phyloP scores from a whole-genome alignment of 2,888 invertebrate genomes.

The Netelia inedita region DNA sequence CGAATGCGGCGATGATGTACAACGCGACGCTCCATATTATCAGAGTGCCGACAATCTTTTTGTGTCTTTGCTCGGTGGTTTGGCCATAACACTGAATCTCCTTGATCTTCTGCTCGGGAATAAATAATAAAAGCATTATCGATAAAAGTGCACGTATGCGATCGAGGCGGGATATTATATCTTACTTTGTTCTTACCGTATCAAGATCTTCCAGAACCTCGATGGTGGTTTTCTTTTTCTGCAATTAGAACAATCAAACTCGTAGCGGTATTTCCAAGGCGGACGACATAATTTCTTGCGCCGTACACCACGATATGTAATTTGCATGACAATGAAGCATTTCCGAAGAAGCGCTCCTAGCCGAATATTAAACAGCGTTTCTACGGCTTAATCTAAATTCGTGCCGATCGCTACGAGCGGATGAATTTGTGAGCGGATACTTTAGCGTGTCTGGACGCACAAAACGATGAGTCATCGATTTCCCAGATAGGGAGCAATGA shows the following conservation, averaged over 20 bases:
- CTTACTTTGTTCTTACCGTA: conserved; percentile 83
- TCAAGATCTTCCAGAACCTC: conserved; percentile 90
- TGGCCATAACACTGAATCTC: conserved; percentile 92
- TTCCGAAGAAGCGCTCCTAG: neutral
- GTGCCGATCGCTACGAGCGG: neutral
- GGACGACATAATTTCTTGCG: neutral
- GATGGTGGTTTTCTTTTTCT: conserved; percentile 87
- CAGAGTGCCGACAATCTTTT: conserved; percentile 92
- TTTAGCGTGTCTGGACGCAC: neutral
- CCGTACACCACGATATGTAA: neutral
- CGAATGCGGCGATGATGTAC: conserved; percentile 90
- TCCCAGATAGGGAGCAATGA: conserved; percentile 37
- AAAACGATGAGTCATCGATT: conserved; percentile 60
- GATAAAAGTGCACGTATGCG: conserved; percentile 30
- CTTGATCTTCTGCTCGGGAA: conserved; percentile 88
- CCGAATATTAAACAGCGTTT: conserved; percentile 34
- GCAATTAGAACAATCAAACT: conserved; percentile 73
- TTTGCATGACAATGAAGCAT: conserved; percentile 54
- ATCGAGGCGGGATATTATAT: conserved; percentile 9
- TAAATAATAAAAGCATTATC: conserved; percentile 54
- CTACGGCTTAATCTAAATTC: neutral
- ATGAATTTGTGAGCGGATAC: neutral
- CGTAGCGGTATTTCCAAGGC: neutral
- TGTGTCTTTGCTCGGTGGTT: conserved; percentile 92
- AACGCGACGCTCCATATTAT: conserved; percentile 90